A percentile compares a stretch with the other conserved stretches of the same genome.
phyloP scores from a whole-genome alignment of 1,140 invertebrate genomes.

The Aphaenogaster floridana region DNA sequence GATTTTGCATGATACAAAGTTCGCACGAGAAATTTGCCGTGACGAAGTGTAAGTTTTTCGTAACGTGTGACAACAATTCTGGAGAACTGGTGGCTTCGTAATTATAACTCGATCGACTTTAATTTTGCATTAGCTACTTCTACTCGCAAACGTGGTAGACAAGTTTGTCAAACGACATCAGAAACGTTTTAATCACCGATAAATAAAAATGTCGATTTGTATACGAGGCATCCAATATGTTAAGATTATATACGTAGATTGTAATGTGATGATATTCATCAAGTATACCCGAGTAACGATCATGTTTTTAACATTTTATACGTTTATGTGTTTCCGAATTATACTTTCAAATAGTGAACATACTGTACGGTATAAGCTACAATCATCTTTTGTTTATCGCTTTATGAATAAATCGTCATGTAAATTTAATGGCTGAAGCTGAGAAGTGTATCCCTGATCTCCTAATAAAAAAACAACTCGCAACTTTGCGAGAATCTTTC shows the following conservation, averaged over 20 bases:
- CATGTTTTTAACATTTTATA: slow-evolving; percentile 5
- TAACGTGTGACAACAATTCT: neutral
- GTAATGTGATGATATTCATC: neutral
- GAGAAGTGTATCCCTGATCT: neutral
- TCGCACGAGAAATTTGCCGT: slow-evolving; percentile 4
- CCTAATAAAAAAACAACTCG: neutral
- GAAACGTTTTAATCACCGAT: neutral
- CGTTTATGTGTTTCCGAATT: neutral
- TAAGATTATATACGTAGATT: neutral
- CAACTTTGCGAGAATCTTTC: slow-evolving; percentile 14
- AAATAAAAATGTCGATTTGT: neutral
- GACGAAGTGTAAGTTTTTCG: neutral
- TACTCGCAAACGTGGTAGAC: neutral
- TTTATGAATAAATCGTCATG: slow-evolving; percentile 41
- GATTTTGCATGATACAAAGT: slow-evolving; percentile 16
- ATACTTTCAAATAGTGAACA: slow-evolving; percentile 15
- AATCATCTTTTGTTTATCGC: slow-evolving; percentile 10
- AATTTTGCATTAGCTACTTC: neutral
- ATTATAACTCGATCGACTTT: neutral
- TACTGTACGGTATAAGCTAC: neutral
- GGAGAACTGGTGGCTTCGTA: neutral
- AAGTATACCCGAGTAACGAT: neutral
- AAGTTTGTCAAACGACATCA: neutral
- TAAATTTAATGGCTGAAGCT: slow-evolving; percentile 16
- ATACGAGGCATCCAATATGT: neutral